Evolutionary conservation across 2,888 invertebrate species (phyloP).

Genomic region (Ophion ellenae): DNA sequence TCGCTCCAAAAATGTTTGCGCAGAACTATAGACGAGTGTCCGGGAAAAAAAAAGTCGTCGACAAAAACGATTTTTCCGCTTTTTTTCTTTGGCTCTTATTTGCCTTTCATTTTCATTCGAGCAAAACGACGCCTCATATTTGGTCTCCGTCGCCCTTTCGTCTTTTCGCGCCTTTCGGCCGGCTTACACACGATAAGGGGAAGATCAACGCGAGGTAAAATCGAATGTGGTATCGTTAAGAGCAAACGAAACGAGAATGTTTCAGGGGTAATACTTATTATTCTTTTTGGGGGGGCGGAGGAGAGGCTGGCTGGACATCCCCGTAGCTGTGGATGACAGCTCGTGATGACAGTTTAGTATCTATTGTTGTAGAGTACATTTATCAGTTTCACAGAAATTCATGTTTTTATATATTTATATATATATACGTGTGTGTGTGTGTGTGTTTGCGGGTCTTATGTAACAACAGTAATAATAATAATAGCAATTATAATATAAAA

Average conservation of each 20-base stretch:
- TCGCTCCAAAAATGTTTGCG: conserved; percentile 19
- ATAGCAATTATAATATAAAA: conserved; percentile 61
- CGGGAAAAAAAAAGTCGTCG: background rate
- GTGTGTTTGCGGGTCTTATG: conserved; percentile 20
- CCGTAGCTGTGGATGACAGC: conserved; percentile 72
- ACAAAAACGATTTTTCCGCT: background rate
- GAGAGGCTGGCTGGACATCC: conserved; percentile 60
- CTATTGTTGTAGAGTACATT: conserved; percentile 72
- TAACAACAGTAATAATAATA: conserved; percentile 1
- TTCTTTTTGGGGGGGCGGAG: conserved; percentile 64
- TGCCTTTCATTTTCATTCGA: no score
- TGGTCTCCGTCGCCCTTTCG: background rate
- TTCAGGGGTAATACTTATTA: conserved; percentile 78
- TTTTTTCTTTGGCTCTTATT: background rate
- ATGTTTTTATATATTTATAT: conserved; percentile 58
- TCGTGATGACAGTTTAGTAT: conserved; percentile 73
- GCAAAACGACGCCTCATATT: background rate
- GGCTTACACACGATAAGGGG: background rate
- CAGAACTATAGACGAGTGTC: conserved; percentile 30
- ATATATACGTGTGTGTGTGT: background rate
- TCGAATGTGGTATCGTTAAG: conserved; percentile 59
- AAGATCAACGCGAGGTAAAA: background rate
- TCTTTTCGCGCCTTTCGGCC: background rate
- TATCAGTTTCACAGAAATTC: conserved; percentile 73
- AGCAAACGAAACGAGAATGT: conserved; percentile 75